Evolutionary conservation across 2,888 invertebrate genomes (phyloP), one percentile per base, ranked within the genome.

Genomic region (Gortyna flavago): DNA sequence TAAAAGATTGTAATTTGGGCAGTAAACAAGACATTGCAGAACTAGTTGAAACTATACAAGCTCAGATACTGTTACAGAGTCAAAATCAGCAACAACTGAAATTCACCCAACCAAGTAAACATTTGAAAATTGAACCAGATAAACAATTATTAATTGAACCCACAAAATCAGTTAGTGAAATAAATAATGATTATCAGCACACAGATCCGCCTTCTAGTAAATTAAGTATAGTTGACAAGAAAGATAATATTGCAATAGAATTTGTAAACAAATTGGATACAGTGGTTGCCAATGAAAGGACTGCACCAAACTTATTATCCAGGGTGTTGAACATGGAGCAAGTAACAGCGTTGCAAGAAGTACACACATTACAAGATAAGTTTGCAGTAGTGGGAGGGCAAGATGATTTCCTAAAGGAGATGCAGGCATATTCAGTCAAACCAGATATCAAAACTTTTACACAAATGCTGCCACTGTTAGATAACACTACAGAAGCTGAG

Each of bases 381-480:
- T 97, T 99, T 90, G 95, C 98, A 44, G 95, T 99, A 44, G 94
- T 99, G 59, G 99, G 99, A 32, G 99, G 99, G 0, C 95, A 97
- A 61, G 97, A 97, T 0, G 98, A 98, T n/a, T 97, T 99, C 89
- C 91, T 99, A 1, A 94, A 97, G 71, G 97, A 97, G 91, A 99
- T 99, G 99, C 93, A 97, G 79, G 91, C 92, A 0, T 97, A 97
- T 89, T 94, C 97, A 16, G 97, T 98, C 0, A 95, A 95, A 29
- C 99, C 99, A 3, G 97, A 98, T 93, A 97, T 98, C 25, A 98
- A 98, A 95, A 98, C 98, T 16, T 97, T 98, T 86, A 98, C 98
- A 11, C 97, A 98, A 91, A 96, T 99, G 88, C 91, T 99, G 64
- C 97, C 98, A 86, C 95, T 98, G 73, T 95, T 98, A 80, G 98